Evolutionary conservation across 1,140 invertebrate species (phyloP).

Genomic region (Calliphora vicina): DNA sequence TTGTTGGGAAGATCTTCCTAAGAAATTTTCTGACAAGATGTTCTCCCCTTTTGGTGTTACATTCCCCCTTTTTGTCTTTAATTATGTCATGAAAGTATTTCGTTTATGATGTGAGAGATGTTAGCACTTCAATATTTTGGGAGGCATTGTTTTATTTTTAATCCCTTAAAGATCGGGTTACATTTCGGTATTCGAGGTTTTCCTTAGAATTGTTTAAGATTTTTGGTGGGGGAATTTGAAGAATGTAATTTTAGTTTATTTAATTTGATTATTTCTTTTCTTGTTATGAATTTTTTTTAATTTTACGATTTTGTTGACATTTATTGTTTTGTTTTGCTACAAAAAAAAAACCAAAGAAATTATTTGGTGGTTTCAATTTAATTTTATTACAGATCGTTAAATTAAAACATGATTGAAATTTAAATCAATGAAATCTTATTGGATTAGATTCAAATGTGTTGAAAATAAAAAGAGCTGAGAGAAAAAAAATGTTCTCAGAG

Average conservation of each 20-base stretch:
- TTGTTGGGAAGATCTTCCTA: not conserved
- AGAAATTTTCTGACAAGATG: not conserved
- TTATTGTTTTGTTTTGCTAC: not conserved
- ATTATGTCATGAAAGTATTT: not conserved
- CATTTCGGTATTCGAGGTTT: not conserved
- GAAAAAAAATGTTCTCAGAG: not conserved
- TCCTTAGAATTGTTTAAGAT: not conserved
- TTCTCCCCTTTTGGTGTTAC: not conserved
- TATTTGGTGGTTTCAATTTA: not conserved
- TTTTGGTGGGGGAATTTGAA: not conserved
- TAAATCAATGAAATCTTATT: not conserved
- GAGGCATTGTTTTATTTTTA: not conserved
- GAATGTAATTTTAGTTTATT: not conserved
- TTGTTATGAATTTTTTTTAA: not conserved
- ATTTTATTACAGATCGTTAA: constrained; percentile 2
- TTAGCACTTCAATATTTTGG: not conserved
- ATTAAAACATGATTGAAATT: not conserved
- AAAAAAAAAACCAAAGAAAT: not conserved
- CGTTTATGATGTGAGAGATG: not conserved
- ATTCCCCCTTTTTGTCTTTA: not conserved
- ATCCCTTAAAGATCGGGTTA: not conserved
- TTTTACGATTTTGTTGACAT: not conserved
- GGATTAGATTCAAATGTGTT: not conserved
- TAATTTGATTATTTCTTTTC: not conserved
- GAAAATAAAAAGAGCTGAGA: not conserved